A percentile compares a stretch with the other conserved stretches of the same genome.
Evolutionary conservation across 2,797 vertebrate species (phyloP).

Genomic region (Danio aesculapii): DNA sequence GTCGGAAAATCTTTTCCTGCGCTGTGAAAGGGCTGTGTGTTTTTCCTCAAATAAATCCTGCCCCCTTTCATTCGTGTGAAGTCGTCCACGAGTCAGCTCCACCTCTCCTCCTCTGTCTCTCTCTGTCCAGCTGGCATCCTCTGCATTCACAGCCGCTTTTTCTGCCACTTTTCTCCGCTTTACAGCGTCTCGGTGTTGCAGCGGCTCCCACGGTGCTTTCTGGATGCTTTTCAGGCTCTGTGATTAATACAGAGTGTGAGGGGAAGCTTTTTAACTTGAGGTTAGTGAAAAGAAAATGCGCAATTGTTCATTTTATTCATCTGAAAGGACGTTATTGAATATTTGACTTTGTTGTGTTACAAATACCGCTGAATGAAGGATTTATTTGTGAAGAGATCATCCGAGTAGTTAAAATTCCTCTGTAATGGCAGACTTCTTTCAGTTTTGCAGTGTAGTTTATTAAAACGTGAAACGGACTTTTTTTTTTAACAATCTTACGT

Average conservation of each 20-base stretch:
- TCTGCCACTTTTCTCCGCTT: slow-evolving; percentile 27
- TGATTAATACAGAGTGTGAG: background rate
- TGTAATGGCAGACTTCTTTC: background rate
- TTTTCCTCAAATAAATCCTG: slow-evolving; percentile 69
- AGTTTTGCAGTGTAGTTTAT: background rate
- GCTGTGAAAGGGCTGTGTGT: slow-evolving; percentile 79
- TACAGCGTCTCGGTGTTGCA: slow-evolving; percentile 29
- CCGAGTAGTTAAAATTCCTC: background rate
- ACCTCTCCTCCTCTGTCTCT: slow-evolving; percentile 56
- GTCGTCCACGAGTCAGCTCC: slow-evolving; percentile 64
- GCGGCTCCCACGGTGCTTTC: slow-evolving; percentile 48
- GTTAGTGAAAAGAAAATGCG: slow-evolving; percentile 10
- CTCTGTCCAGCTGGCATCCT: slow-evolving; percentile 76
- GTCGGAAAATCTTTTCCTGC: slow-evolving; percentile 57
- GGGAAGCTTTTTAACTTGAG: background rate
- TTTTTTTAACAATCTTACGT: background rate
- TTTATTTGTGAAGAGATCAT: background rate
- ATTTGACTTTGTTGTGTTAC: background rate
- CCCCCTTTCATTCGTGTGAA: slow-evolving; percentile 64
- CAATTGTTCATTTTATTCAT: background rate
- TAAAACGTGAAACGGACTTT: background rate
- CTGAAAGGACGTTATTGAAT: background rate
- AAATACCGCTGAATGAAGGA: background rate
- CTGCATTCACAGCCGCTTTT: slow-evolving; percentile 50
- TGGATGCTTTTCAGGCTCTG: slow-evolving; percentile 28